These are phyloP conservation scores for Leptinotarsa texana DNA, from an alignment of 1,140 invertebrate species.

Conservation along the genomic window DNA sequence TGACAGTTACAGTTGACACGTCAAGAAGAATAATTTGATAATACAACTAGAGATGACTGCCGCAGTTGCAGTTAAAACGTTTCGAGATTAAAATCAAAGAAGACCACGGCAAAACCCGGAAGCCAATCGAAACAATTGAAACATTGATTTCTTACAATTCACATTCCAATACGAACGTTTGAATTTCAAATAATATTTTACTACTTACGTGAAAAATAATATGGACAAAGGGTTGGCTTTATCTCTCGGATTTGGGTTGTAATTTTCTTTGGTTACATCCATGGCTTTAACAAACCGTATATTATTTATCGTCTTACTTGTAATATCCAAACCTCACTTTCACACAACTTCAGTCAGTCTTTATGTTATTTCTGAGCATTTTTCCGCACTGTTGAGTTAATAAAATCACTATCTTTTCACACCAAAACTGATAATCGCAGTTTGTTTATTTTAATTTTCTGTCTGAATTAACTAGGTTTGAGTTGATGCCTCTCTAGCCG, in stretches of 20 bases:
- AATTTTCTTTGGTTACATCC: conserved; percentile 49
- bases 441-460: conserved; percentile 18
- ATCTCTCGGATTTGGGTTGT: conserved; percentile 51
- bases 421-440: neutral
- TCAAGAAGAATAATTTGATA: no score
- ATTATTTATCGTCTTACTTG: neutral
- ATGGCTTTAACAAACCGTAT: conserved; percentile 27
- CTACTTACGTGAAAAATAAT: conserved; percentile 52
- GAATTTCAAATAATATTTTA: neutral
- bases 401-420: neutral
- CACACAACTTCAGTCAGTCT: neutral
- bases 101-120: no score
- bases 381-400: neutral
- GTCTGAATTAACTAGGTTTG: neutral
- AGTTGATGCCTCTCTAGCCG: neutral
- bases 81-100: no score
- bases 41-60: no score
- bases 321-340: neutral
- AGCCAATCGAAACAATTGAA: no score
- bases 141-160: no score
- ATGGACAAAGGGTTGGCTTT: conserved; percentile 48
- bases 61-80: no score
- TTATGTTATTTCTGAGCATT: neutral
- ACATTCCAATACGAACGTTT: no score
- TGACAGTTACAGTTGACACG: no score